phyloP scores from a whole-genome alignment of 1,140 invertebrate species.

The Papilio helenus region DNA sequence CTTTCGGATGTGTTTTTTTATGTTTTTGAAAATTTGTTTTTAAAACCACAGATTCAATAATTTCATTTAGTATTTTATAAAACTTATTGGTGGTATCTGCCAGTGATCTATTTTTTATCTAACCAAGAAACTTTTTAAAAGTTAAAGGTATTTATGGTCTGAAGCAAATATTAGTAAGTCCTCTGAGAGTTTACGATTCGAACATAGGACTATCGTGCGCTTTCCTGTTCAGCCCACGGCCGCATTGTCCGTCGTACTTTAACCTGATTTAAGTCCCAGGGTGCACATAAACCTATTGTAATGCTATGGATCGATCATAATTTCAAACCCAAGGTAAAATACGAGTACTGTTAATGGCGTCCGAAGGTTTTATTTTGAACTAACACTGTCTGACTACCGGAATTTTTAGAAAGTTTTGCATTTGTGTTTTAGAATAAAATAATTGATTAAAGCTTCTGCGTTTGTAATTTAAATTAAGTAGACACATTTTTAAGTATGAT shows the following conservation, averaged over 20 bases:
- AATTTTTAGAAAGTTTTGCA: neutral
- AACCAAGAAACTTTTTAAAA: neutral
- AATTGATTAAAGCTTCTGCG: neutral
- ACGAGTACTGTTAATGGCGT: conserved; percentile 1
- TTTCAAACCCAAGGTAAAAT: conserved; percentile 13
- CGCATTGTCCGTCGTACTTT: conserved; percentile 7
- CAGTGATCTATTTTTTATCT: neutral
- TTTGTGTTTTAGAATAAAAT: neutral
- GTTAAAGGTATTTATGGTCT: neutral
- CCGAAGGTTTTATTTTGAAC: neutral
- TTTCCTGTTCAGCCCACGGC: conserved; percentile 19
- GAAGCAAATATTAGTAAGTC: neutral
- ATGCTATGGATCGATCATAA: neutral
- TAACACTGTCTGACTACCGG: neutral
- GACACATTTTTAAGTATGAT: neutral
- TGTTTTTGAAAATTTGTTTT: too few species aligned
- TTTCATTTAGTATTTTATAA: too few species aligned
- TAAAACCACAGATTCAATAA: too few species aligned
- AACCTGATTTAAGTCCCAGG: conserved; percentile 3
- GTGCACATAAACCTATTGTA: neutral
- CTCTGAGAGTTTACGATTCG: conserved; percentile 11
- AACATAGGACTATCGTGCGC: conserved; percentile 1
- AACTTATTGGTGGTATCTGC: too few species aligned
- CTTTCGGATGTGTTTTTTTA: neutral
- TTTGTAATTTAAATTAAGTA: neutral